These are phyloP conservation scores for Equus przewalskii DNA, from an alignment of 2,113 vertebrate species.

Conservation along the genomic window DNA sequence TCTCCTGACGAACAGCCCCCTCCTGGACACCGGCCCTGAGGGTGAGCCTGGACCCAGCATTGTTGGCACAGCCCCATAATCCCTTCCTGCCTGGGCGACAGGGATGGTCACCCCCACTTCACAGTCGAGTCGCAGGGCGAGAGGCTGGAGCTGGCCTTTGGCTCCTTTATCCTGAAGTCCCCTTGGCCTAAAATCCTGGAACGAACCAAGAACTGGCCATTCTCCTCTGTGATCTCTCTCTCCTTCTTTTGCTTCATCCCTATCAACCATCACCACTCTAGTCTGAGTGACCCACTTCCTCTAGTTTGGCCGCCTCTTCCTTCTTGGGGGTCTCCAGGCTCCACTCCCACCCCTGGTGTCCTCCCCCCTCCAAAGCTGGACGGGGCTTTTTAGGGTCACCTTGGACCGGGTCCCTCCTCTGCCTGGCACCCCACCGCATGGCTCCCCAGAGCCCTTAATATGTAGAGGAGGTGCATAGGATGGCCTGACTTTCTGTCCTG, in stretches of 20 bases:
- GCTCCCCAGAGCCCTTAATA: not conserved
- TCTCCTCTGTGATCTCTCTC: not conserved
- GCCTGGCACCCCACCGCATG: fast-evolving
- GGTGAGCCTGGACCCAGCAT: not conserved
- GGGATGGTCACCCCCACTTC: fast-evolving
- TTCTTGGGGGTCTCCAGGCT: not conserved
- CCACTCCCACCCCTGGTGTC: not conserved
- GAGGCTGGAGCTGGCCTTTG: not conserved
- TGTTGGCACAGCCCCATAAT: not conserved
- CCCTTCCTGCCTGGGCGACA: too few relatives aligned
- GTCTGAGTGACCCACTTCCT: not conserved
- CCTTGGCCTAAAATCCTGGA: not conserved
- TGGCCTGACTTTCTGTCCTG: too few relatives aligned
- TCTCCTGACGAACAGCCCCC: not conserved
- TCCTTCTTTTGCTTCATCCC: fast-evolving
- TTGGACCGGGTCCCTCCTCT: not conserved
- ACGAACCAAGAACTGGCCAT: not conserved
- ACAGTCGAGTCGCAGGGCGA: not conserved
- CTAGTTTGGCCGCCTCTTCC: too few relatives aligned
- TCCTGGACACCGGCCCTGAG: not conserved
- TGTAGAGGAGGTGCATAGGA: too few relatives aligned
- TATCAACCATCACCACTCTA: not conserved
- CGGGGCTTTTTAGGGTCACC: too few relatives aligned
- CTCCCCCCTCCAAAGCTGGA: not conserved
- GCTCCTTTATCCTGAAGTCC: not conserved